phyloP scores from a whole-genome alignment of 2,113 vertebrate species.

The Petaurus breviceps region DNA sequence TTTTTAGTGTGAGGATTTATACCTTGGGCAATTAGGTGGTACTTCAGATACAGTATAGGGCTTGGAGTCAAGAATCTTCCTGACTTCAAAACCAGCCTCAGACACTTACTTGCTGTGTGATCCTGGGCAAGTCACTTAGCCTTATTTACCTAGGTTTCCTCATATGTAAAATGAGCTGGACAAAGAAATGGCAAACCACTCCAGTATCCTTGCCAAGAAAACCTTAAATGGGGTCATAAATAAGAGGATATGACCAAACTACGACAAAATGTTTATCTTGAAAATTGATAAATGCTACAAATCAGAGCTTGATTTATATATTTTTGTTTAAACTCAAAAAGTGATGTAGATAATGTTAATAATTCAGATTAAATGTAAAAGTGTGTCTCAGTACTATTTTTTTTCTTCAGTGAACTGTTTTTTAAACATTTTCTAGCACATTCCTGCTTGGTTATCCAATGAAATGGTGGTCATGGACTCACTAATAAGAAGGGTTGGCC shows the following conservation, averaged over 20 bases:
- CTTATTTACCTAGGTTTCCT: background rate
- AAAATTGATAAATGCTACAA: background rate
- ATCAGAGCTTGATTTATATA: background rate
- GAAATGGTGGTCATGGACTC: background rate
- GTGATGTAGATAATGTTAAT: background rate
- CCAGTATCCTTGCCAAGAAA: too few relatives aligned
- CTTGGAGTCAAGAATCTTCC: too few relatives aligned
- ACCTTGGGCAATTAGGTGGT: too few relatives aligned
- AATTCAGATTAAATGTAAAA: background rate
- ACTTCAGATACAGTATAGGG: too few relatives aligned
- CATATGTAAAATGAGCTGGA: too few relatives aligned
- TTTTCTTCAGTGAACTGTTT: background rate
- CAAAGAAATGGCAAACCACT: too few relatives aligned
- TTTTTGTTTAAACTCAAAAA: background rate
- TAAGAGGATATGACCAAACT: too few relatives aligned
- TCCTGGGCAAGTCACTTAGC: background rate
- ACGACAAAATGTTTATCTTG: background rate
- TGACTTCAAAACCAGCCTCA: too few relatives aligned
- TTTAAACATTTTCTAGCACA: background rate
- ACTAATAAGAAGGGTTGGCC: background rate
- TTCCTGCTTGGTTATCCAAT: background rate
- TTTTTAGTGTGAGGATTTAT: too few relatives aligned
- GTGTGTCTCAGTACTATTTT: background rate
- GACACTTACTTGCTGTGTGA: background rate
- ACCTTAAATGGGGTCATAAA: too few relatives aligned